Evolutionary conservation across 2,113 vertebrate species (phyloP).

Genomic region (Mohoua ochrocephala): DNA sequence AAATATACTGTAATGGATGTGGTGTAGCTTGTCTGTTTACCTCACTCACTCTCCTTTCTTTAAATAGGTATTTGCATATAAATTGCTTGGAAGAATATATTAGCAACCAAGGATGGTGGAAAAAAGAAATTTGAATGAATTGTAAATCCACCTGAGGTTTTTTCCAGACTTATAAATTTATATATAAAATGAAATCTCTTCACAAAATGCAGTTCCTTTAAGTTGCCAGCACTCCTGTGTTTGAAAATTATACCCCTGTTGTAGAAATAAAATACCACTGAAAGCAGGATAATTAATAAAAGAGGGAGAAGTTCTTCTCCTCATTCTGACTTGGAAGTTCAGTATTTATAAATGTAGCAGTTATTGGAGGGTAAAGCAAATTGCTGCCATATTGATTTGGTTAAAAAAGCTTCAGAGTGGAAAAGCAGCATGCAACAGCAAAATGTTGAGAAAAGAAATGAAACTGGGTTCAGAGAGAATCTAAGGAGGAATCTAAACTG

Average conservation of each 20-base stretch:
- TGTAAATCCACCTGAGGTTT: constrained; percentile 12
- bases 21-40: constrained; percentile 4
- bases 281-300: background rate
- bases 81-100: constrained; percentile 52
- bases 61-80: constrained; percentile 67
- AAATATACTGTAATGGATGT: background rate
- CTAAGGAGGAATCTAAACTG: background rate
- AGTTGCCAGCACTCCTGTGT: background rate
- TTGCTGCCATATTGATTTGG: background rate
- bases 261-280: background rate
- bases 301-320: background rate
- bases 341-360: background rate
- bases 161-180: background rate
- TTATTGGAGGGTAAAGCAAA: background rate
- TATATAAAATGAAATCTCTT: background rate
- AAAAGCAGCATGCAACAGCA: background rate
- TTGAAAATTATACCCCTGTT: background rate
- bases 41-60: constrained; percentile 3
- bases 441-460: background rate
- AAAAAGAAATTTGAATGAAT: constrained; percentile 40
- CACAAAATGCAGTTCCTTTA: background rate
- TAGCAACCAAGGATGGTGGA: background rate
- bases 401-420: background rate
- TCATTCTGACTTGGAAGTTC: background rate
- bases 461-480: background rate